Base-by-base conservation (phyloP, 2,113 vertebrate species). In the Polypterus bichir region DNA sequence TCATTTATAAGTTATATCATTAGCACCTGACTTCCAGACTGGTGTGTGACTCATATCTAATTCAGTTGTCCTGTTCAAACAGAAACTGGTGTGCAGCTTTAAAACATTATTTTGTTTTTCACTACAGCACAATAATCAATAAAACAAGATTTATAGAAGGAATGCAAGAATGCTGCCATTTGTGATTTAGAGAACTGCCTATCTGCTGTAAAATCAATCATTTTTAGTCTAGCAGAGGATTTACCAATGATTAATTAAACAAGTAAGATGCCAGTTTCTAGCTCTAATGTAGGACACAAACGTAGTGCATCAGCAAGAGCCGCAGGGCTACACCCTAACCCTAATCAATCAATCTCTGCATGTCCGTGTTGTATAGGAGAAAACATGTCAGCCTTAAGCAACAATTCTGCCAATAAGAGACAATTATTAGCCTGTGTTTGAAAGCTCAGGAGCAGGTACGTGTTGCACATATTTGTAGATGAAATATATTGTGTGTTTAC, bases 171-270 rank as follows among this genome's bases (percentile, higher is more conserved):
- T 66, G 59, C 47, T 61, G 45, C 10, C 66, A 58, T 60, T 63
- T 64, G 47, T 71, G 69, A 60, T 69, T 63, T 55, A 58, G 51
- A 55, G 61, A 63, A 59, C 48, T 58, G 46, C 47, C 65, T 59
- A 44, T 63, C 44, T 63, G 65, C 46, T 62, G 70, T 61, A 75
- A 66, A 73, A 64, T 68, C 60, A 49, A 48, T 63, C 60, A 69
- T 48, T 70, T 49, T 47, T 49, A 45, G 51, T 62, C 59, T 59
- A 53, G 5, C 54, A 60, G 47, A 45, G 44, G 49, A 62, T 64
- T 62, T 62, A 65, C 48, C 44, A 48, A 57, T 54, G n/a, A 61
- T 59, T 60, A 56, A 60, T 61, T 57, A 65, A 59, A 46, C 68
- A 60, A 74, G 62, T 64, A 5, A 8, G 10, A 27, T 60, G 59